These are phyloP conservation scores for Leucoraja ocellata DNA, from an alignment of 2,797 vertebrate genomes.

Conservation along the genomic window DNA sequence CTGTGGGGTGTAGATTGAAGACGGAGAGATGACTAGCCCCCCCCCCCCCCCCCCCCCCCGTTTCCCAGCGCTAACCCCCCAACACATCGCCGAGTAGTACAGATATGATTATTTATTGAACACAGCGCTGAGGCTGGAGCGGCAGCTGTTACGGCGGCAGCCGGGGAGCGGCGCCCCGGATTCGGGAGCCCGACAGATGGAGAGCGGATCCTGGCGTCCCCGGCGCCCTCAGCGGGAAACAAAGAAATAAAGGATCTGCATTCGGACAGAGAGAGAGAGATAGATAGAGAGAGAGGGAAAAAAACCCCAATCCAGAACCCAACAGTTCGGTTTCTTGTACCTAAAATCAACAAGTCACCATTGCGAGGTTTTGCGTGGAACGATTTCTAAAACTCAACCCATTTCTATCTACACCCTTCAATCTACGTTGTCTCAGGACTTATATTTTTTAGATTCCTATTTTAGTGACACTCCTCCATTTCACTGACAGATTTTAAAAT, in stretches of 20 bases:
- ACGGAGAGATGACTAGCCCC: neutral
- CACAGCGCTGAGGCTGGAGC: conserved; percentile 60
- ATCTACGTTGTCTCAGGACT: neutral
- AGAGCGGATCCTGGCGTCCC: conserved; percentile 59
- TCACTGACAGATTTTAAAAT: conserved; percentile 9
- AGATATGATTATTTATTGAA: conserved; percentile 34
- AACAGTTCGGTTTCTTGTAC: neutral
- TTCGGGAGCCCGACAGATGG: conserved; percentile 79
- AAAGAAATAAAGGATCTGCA: neutral
- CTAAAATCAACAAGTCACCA: conserved; percentile 18
- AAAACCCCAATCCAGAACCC: neutral
- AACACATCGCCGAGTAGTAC: neutral
- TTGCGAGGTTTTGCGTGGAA: neutral
- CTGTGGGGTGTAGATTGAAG: neutral
- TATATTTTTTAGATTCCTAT: neutral
- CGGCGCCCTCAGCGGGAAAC: conserved; percentile 1
- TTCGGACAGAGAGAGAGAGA: neutral
- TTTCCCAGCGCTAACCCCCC: neutral
- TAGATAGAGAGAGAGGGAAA: no score
- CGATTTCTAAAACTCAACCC: neutral
- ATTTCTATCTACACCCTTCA: neutral
- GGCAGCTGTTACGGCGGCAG: conserved; percentile 85
- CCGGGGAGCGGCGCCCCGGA: conserved; percentile 59
- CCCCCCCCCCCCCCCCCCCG: no score
- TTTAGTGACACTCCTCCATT: neutral